Evolutionary conservation across 2,113 vertebrate genomes (phyloP), one percentile per base, ranked within the genome.

Genomic region (Rhinichthys klamathensis): DNA sequence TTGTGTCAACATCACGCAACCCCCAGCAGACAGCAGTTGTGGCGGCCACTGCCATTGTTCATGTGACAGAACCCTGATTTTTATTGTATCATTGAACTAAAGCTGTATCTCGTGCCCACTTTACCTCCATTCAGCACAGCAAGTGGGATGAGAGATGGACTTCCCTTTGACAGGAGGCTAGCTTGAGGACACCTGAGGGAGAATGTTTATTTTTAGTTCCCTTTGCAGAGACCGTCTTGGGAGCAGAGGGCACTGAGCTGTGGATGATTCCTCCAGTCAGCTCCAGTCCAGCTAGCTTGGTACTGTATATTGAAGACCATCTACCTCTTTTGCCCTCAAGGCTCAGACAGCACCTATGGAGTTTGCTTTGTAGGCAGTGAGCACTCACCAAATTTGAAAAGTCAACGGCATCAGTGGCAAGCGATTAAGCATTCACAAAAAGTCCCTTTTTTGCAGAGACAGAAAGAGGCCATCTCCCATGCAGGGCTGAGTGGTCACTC

Each of bases 161-260:
- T 69, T 89, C 6, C 38, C 81, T 86, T 72, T 91, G 90, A 91
- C 87, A 89, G 89, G 58, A 87, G 78, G 84, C 85, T 86, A 84
- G 79, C 80, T 86, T 67, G 79, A 77, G 73, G 72, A 89, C 81
- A 91, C 89, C 87, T 80, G 46, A 73, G 89, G 89, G 89, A 88
- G 84, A 79, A 84, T 75, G 82, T 88, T 84, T 90, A 89, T 90
- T 91, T 90, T 91, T 89, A 87, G 90, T 87, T 89, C 84, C 65
- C 85, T 87, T 89, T 83, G 88, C 85, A 81, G 69, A 85, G 79
- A 60, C 77, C 67, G 80, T 87, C 85, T 87, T 78, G 89, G 87
- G 89, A 89, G 84, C 87, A 88, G 85, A 84, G 85, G 88, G 88
- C 87, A 90, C 81, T 86, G 85, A 89, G 85, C 88, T 89, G 88